Conservation (phyloP, 30 jellyfish, hydroid and myxozoan genomes). For the Turritopsis dohrnii region DNA sequence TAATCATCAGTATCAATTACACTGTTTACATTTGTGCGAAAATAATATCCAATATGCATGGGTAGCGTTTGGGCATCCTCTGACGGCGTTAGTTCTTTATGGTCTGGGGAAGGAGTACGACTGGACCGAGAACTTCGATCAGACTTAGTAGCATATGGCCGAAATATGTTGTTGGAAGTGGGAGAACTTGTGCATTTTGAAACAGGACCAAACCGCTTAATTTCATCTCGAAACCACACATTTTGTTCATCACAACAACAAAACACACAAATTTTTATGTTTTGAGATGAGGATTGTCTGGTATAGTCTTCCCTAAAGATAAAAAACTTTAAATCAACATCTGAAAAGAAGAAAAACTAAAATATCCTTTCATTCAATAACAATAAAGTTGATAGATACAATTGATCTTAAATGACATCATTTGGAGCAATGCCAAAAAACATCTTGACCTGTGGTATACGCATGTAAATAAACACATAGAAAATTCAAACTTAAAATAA, state of each 20-base stretch:
- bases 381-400: background rate
- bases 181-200: constrained; percentile 24
- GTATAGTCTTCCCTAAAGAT: constrained; percentile 21
- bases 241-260: constrained; percentile 59
- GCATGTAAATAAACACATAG: background rate
- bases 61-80: constrained; percentile 20
- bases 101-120: constrained; percentile 39
- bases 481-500: too few species aligned
- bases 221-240: constrained; percentile 44
- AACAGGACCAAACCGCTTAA: constrained; percentile 68
- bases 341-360: background rate
- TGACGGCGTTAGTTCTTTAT: constrained; percentile 4
- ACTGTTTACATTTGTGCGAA: constrained; percentile 27
- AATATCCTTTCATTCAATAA: background rate
- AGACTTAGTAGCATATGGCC: constrained; percentile 56
- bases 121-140: constrained; percentile 18
- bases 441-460: background rate
- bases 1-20: constrained; percentile 55
- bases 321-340: background rate
- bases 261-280: constrained; percentile 51
- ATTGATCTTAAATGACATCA: constrained; percentile 3
- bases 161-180: constrained; percentile 58
- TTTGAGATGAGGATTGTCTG: constrained; percentile 16
- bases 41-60: constrained; percentile 50
- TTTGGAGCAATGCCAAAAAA: background rate